A percentile compares a stretch with the other conserved stretches of the same genome.
Conservation (phyloP, 1,140 invertebrate genomes). For the Limonius californicus region DNA sequence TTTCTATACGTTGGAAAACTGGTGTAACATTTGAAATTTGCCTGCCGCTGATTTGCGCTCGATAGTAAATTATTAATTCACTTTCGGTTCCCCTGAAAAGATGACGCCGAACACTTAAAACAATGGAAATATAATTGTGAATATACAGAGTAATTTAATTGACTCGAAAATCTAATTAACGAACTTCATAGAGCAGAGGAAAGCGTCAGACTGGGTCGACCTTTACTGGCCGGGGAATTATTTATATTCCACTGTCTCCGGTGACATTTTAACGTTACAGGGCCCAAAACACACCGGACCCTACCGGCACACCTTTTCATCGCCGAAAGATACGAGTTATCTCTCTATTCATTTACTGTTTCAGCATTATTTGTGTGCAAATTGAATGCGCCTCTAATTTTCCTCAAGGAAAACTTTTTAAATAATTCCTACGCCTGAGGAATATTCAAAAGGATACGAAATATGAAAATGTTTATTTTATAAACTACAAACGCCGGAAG, state of each 20-base stretch:
- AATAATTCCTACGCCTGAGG: too few species aligned
- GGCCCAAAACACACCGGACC: too few species aligned
- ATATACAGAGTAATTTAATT: not conserved
- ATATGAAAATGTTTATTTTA: too few species aligned
- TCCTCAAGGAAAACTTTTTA: too few species aligned
- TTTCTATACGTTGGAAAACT: not conserved
- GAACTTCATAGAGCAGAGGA: not conserved
- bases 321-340: too few species aligned
- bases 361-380: too few species aligned
- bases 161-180: constrained; percentile 1
- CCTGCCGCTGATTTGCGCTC: not conserved
- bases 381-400: too few species aligned
- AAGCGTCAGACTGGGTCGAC: not conserved
- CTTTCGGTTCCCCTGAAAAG: not conserved
- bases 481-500: too few species aligned
- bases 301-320: too few species aligned
- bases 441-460: too few species aligned
- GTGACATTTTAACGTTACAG: not conserved
- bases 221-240: not conserved
- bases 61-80: not conserved
- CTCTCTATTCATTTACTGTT: too few species aligned
- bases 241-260: not conserved
- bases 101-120: not conserved
- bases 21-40: not conserved
- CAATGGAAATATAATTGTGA: constrained; percentile 1